These are phyloP conservation scores for Diachasma alloeum DNA, from an alignment of 1,140 invertebrate genomes.

Conservation along the genomic window DNA sequence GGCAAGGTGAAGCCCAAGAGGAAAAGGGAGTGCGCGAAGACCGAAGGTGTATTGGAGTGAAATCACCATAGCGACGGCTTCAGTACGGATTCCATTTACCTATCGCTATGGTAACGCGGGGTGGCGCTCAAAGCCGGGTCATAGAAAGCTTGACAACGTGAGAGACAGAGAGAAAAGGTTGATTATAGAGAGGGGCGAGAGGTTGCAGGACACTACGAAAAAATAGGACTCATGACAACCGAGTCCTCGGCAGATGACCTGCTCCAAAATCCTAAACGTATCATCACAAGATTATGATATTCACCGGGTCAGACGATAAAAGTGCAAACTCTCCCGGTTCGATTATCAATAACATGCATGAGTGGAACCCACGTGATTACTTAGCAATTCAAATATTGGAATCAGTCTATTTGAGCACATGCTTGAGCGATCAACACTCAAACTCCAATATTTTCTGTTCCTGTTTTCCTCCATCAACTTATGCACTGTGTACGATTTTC, in stretches of 20 bases:
- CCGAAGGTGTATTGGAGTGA: slow-evolving; percentile 51
- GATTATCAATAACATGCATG: not conserved
- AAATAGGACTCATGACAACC: not conserved
- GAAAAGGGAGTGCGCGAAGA: slow-evolving; percentile 17
- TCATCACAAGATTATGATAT: not conserved
- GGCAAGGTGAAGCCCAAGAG: slow-evolving; percentile 41
- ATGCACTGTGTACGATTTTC: not conserved
- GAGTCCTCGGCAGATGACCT: not conserved
- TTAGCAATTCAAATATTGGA: not conserved
- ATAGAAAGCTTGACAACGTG: slow-evolving; percentile 26
- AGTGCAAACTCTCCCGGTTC: not conserved
- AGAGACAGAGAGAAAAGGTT: slow-evolving; percentile 25
- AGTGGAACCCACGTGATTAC: not conserved
- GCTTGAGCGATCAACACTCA: not conserved
- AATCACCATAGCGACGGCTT: slow-evolving; percentile 63
- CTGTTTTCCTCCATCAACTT: not conserved
- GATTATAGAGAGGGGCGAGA: slow-evolving; percentile 12
- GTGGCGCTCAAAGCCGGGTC: slow-evolving; percentile 56
- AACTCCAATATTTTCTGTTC: not conserved
- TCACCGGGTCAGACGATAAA: not conserved
- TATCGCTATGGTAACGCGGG: slow-evolving; percentile 64
- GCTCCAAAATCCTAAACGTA: not conserved
- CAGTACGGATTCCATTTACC: slow-evolving; percentile 64
- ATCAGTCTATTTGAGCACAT: not conserved
- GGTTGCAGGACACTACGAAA: slow-evolving; percentile 23